Base-by-base conservation (phyloP, 2,888 invertebrate genomes). In the Petrophora chlorosata region DNA sequence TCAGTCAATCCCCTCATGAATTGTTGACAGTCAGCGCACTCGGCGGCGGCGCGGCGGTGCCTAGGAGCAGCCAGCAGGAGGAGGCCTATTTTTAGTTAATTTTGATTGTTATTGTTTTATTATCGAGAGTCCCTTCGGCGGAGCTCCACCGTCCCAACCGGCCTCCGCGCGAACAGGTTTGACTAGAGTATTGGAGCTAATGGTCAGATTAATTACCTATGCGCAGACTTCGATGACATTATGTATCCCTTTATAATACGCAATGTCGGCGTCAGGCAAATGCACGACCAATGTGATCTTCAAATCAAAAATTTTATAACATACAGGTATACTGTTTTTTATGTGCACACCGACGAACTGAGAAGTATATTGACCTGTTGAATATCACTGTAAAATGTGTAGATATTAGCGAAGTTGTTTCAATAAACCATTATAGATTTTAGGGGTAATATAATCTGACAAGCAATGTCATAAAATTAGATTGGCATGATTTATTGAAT, bases 161-260 rank as follows among this genome's bases (percentile, higher is more conserved):
- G 62, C 67, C 65, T 64, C 67, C 17, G 32, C 15, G 16, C 67
- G 76, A 82, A 86, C 85, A 73, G 85, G 87, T 87, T 85, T 85
- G 73, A 73, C 77, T 69, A 71, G 74, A 72, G 79, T 42, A 1
- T 5, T 32, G 8, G 32, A 23, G 36, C n/a, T 28, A 48, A 9
- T 35, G 41, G 8, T 5, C 19, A 23, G 8, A 17, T 10, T 10
- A 36, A 17, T 41, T 41, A 47, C n/a, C 35, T 15, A 3, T 12
- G 17, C 8, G n/a, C 1, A 19, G 4, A 5, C 7, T 19, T 19
- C 2, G 19, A 19, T 1, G 7, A 2, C 4, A 19, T 2, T n/a
- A n/a, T n/a, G n/a, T n/a, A n/a, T n/a, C n/a, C n/a, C n/a, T n/a
- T n/a, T n/a, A n/a, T n/a, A n/a, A n/a, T n/a, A n/a, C n/a, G n/a